Percentiles rank a stretch among this genome's conserved stretches.
phyloP scores from a whole-genome alignment of 1,140 invertebrate species.

The Varroa destructor region DNA sequence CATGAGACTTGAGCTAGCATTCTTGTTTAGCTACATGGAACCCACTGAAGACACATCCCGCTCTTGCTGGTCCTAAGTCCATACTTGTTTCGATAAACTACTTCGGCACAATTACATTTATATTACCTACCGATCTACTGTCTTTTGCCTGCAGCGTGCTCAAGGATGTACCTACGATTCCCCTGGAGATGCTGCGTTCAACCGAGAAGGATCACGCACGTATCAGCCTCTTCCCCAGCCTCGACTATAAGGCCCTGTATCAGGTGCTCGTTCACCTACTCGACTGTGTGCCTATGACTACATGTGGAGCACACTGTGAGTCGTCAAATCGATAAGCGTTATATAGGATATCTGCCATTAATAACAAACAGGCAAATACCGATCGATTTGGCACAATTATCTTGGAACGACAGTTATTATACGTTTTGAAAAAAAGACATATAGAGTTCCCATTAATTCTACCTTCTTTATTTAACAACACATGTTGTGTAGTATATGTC shows the following conservation, averaged over 20 bases:
- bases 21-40: too few relatives aligned
- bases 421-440: too few relatives aligned
- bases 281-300: constrained; percentile 67
- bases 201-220: constrained; percentile 66
- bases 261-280: constrained; percentile 51
- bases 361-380: constrained; percentile 14
- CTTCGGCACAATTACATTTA: too few relatives aligned
- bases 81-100: too few relatives aligned
- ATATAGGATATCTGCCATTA: background rate
- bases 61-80: too few relatives aligned
- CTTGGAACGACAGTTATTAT: too few relatives aligned
- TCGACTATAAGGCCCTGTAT: constrained; percentile 87
- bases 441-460: too few relatives aligned
- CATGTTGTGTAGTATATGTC: too few relatives aligned
- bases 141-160: constrained; percentile 56
- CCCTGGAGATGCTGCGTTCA: constrained; percentile 71
- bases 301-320: constrained; percentile 55
- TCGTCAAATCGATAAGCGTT: constrained; percentile 13
- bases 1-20: too few relatives aligned
- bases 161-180: constrained; percentile 82
- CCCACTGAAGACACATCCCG: too few relatives aligned
- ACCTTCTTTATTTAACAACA: too few relatives aligned
- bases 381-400: too few relatives aligned
- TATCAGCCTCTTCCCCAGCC: constrained; percentile 76
- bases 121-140: background rate